phyloP scores from a whole-genome alignment of 2,888 invertebrate genomes.

The Kuschelorhynchus macadamiae region DNA sequence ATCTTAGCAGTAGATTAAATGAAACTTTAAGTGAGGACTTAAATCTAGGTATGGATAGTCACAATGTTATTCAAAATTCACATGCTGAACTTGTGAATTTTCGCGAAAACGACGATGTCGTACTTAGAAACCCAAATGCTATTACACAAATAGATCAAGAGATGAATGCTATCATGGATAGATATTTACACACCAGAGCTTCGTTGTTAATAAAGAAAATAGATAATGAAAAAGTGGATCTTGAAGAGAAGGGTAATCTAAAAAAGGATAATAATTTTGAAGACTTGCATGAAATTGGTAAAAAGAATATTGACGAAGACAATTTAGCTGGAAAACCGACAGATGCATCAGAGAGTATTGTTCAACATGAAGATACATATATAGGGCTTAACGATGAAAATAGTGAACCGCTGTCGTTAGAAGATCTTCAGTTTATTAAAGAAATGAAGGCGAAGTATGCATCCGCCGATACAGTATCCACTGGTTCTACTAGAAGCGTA shows the following conservation, averaged over 20 bases:
- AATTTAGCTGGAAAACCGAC: background rate
- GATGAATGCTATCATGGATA: constrained; percentile 55
- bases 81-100: too few relatives aligned
- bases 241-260: constrained; percentile 23
- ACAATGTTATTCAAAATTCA: background rate
- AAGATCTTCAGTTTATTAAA: constrained; percentile 44
- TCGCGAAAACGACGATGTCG: constrained; percentile 6
- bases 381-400: constrained; percentile 18
- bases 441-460: constrained; percentile 44
- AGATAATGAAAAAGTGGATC: constrained; percentile 18
- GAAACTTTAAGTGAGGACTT: background rate
- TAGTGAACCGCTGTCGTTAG: constrained; percentile 29
- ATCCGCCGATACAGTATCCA: constrained; percentile 21
- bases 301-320: background rate
- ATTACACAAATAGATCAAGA: constrained; percentile 51
- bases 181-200: constrained; percentile 53
- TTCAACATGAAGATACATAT: constrained; percentile 16
- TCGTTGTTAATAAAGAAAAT: constrained; percentile 51
- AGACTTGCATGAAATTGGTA: constrained; percentile 25
- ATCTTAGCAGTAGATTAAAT: too few relatives aligned
- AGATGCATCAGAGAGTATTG: background rate
- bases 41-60: background rate
- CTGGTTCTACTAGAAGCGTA: constrained; percentile 6
- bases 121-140: constrained; percentile 17
- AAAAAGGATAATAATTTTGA: constrained; percentile 44